phyloP scores from a whole-genome alignment of 2,797 vertebrate species.

The Sciaenops ocellatus region DNA sequence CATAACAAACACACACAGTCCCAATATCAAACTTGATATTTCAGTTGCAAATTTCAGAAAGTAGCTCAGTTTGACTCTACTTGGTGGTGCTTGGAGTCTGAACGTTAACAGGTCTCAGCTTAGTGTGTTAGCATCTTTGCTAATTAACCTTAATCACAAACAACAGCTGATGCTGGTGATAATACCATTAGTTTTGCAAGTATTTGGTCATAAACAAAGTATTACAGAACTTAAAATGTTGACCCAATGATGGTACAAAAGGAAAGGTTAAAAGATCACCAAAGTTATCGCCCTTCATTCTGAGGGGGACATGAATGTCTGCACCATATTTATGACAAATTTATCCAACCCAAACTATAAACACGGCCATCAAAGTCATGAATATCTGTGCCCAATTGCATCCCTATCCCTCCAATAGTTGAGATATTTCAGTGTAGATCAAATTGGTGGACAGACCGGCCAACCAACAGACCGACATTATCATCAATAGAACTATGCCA shows the following conservation, averaged over 20 bases:
- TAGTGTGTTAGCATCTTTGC: not conserved
- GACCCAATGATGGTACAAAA: not conserved
- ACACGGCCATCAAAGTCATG: not conserved
- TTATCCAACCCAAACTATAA: not conserved
- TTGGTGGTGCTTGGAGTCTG: not conserved
- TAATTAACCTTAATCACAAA: not conserved
- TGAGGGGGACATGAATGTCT: not conserved
- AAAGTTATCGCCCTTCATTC: not conserved
- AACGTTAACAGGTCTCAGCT: conserved; percentile 2
- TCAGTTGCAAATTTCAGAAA: not conserved
- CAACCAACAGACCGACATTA: not conserved
- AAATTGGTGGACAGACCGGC: not conserved
- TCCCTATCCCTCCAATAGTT: not conserved
- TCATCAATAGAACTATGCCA: not conserved
- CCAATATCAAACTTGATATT: not conserved
- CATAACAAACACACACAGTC: not conserved
- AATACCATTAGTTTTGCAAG: not conserved
- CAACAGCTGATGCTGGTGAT: not conserved
- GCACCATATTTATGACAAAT: not conserved
- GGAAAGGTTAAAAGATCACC: not conserved
- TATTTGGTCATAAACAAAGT: not conserved
- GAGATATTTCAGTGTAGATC: conserved; percentile 4
- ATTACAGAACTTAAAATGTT: not conserved
- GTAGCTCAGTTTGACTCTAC: not conserved
- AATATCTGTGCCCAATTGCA: not conserved